Evolutionary conservation across 2,797 vertebrate species (phyloP).

Genomic region (Triplophysa yarkandensis): DNA sequence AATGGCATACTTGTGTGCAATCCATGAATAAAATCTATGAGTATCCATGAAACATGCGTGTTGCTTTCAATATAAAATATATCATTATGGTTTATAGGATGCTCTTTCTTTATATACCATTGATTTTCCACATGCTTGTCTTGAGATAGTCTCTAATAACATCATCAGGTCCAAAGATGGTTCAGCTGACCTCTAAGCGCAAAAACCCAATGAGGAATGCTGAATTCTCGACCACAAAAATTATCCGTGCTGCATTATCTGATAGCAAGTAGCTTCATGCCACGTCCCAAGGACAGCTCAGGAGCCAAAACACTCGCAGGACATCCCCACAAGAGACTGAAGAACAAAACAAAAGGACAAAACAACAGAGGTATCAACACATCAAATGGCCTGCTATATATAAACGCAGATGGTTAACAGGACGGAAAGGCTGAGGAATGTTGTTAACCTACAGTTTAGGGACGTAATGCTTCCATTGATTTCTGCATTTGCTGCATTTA

Average conservation of each 20-base stretch:
- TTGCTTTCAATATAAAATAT: background rate
- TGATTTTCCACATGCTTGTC: background rate
- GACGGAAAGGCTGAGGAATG: background rate
- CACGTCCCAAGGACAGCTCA: slow-evolving; percentile 58
- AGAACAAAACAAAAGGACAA: background rate
- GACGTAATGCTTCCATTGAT: background rate
- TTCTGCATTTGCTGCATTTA: slow-evolving; percentile 42
- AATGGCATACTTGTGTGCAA: background rate
- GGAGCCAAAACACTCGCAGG: slow-evolving; percentile 32
- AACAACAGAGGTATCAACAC: slow-evolving; percentile 30
- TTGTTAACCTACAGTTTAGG: background rate
- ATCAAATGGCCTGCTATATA: slow-evolving; percentile 54
- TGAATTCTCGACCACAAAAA: slow-evolving; percentile 65
- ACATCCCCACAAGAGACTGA: background rate
- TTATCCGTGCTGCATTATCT: slow-evolving; percentile 69
- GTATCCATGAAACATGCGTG: background rate
- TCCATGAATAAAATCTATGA: no score
- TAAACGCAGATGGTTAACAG: slow-evolving; percentile 49
- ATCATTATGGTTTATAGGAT: no score
- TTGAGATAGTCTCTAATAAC: slow-evolving; percentile 19
- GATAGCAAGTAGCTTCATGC: slow-evolving; percentile 72
- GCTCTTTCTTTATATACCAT: no score
- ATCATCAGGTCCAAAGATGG: slow-evolving; percentile 38
- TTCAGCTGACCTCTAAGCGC: slow-evolving; percentile 13
- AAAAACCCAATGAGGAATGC: slow-evolving; percentile 33